A percentile compares a stretch with the other conserved stretches of the same genome.
Evolutionary conservation across 2,113 vertebrate species (phyloP).

Genomic region (Sminthopsis crassicaudata): DNA sequence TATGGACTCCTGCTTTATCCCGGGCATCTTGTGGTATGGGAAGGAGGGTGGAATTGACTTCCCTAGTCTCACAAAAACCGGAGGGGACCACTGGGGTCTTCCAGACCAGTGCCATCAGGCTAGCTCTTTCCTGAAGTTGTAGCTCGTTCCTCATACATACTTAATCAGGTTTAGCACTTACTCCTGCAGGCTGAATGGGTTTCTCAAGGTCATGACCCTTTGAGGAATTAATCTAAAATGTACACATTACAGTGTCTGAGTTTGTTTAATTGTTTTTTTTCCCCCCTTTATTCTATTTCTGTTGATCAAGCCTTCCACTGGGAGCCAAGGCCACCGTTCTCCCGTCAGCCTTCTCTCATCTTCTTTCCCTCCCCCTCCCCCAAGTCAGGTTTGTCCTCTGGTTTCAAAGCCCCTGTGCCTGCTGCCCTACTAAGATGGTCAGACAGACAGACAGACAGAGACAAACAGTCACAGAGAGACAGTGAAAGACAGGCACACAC

Average conservation of each 20-base stretch:
- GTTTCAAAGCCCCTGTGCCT: not conserved
- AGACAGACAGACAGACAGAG: not conserved
- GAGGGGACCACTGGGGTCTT: conserved; percentile 32
- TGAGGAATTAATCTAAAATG: conserved; percentile 49
- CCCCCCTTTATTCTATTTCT: not conserved
- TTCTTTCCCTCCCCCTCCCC: not conserved
- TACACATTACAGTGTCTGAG: not conserved
- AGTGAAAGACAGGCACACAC: not conserved
- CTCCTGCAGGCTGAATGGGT: not conserved
- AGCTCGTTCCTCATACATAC: not conserved
- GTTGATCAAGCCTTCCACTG: not conserved
- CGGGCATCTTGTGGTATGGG: not conserved
- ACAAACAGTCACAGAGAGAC: not conserved
- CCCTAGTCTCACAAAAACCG: not conserved
- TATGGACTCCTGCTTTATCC: not conserved
- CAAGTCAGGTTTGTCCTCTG: not conserved
- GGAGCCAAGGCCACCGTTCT: conserved; percentile 35
- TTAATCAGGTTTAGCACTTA: conserved; percentile 18
- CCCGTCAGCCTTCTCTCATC: not conserved
- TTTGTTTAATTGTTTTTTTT: conserved; percentile 22
- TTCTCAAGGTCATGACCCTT: conserved; percentile 53
- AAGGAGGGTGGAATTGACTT: not conserved
- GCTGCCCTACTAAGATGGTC: not conserved
- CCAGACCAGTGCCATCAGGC: not conserved
- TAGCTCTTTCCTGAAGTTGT: conserved; percentile 31